These are phyloP conservation scores for Schizopygopsis pylzovi DNA, from an alignment of 2,797 vertebrate genomes.

Conservation along the genomic window DNA sequence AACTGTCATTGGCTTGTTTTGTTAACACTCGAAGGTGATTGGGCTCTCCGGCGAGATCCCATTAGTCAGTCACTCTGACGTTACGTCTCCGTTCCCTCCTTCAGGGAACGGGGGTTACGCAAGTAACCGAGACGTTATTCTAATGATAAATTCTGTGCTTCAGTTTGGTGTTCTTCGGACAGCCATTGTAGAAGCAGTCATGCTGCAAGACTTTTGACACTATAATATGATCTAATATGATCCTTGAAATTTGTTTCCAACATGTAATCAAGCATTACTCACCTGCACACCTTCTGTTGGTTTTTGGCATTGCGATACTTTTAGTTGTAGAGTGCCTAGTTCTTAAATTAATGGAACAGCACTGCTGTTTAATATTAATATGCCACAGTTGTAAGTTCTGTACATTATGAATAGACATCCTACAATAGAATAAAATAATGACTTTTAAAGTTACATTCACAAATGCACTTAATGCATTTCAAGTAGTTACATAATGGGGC, in stretches of 20 bases:
- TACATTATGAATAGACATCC: neutral
- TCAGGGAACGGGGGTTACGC: too few species aligned
- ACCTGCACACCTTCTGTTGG: neutral
- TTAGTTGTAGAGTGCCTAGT: neutral
- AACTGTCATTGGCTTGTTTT: too few species aligned
- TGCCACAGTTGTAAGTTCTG: neutral
- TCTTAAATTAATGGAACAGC: neutral
- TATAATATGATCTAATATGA: neutral
- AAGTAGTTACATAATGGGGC: neutral
- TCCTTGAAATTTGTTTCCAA: neutral
- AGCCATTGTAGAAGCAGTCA: neutral
- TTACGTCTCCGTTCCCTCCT: too few species aligned
- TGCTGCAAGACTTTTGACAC: neutral
- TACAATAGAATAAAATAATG: neutral
- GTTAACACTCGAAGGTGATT: too few species aligned
- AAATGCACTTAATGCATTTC: neutral
- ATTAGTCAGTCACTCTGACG: too few species aligned
- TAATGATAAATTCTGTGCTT: neutral
- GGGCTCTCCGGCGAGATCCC: too few species aligned
- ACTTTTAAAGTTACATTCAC: neutral
- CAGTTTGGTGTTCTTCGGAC: neutral
- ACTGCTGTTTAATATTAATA: neutral
- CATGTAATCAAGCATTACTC: neutral
- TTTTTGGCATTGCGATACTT: neutral
- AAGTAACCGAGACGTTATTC: too few species aligned